phyloP scores from a whole-genome alignment of 2,113 vertebrate species.

The Proteles cristata region DNA sequence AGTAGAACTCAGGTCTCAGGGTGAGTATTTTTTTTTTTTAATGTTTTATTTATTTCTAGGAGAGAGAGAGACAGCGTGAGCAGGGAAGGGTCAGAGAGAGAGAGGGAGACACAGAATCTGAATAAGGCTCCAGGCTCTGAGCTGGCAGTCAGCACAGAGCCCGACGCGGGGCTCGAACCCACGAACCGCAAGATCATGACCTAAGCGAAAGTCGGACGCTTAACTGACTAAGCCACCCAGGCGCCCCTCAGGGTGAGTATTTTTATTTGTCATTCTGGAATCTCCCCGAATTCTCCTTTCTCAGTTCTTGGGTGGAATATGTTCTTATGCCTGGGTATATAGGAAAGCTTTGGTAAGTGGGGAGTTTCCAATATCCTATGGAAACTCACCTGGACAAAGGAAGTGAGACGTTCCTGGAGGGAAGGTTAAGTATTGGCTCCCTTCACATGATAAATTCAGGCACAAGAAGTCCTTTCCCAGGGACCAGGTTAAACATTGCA shows the following conservation, averaged over 20 bases:
- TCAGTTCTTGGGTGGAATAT: not conserved
- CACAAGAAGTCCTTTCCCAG: not conserved
- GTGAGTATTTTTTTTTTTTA: not conserved
- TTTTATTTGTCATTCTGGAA: conserved; percentile 40
- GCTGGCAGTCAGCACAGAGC: too few species aligned
- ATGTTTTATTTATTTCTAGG: too few species aligned
- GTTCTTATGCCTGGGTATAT: not conserved
- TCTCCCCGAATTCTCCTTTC: not conserved
- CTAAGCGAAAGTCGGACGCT: too few species aligned
- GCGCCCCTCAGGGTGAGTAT: not conserved
- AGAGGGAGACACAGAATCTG: too few species aligned
- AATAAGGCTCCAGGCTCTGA: too few species aligned
- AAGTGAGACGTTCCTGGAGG: not conserved
- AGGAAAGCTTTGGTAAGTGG: not conserved
- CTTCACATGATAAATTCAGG: not conserved
- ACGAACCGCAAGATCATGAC: too few species aligned
- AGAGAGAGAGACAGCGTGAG: too few species aligned
- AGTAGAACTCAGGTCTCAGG: not conserved
- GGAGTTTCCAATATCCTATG: not conserved
- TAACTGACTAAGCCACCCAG: too few species aligned
- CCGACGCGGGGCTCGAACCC: too few species aligned
- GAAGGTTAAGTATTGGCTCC: not conserved
- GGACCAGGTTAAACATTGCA: not conserved
- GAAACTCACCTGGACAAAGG: conserved; percentile 16
- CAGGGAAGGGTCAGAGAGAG: too few species aligned